Evolutionary conservation across 2,888 invertebrate genomes (phyloP).

Genomic region (Diaprepes abbreviatus): DNA sequence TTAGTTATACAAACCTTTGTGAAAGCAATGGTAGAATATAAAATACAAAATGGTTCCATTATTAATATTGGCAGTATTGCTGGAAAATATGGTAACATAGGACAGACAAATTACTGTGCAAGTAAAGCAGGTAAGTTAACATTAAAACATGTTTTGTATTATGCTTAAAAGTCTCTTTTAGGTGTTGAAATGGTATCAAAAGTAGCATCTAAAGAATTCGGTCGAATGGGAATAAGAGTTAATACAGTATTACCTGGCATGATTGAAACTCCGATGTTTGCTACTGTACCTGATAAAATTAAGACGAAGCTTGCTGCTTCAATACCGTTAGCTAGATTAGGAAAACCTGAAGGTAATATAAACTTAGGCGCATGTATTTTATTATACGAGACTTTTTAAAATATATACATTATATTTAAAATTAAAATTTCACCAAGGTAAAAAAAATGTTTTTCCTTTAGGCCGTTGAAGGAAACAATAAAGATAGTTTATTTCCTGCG

Average conservation of each 20-base stretch:
- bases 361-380: too few species aligned
- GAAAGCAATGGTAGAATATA: slow-evolving; percentile 79
- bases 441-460: too few species aligned
- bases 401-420: too few species aligned
- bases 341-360: slow-evolving; percentile 78
- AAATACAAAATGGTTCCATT: slow-evolving; percentile 76
- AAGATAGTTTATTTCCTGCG: too few species aligned
- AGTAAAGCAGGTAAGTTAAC: slow-evolving; percentile 93
- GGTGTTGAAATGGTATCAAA: slow-evolving; percentile 77
- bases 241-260: slow-evolving; percentile 92
- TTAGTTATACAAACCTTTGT: slow-evolving; percentile 85
- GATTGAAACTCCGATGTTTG: slow-evolving; percentile 87
- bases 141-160: too few species aligned
- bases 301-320: slow-evolving; percentile 73
- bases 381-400: too few species aligned
- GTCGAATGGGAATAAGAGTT: slow-evolving; percentile 77
- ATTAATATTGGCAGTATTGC: slow-evolving; percentile 90
- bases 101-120: slow-evolving; percentile 92
- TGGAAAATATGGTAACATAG: slow-evolving; percentile 87
- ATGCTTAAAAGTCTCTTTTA: background rate
- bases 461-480: too few species aligned
- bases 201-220: slow-evolving; percentile 89
- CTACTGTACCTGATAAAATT: slow-evolving; percentile 84
- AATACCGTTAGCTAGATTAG: slow-evolving; percentile 81
- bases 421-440: too few species aligned